phyloP scores from a whole-genome alignment of 2,113 vertebrate species.

The Camelus dromedarius region DNA sequence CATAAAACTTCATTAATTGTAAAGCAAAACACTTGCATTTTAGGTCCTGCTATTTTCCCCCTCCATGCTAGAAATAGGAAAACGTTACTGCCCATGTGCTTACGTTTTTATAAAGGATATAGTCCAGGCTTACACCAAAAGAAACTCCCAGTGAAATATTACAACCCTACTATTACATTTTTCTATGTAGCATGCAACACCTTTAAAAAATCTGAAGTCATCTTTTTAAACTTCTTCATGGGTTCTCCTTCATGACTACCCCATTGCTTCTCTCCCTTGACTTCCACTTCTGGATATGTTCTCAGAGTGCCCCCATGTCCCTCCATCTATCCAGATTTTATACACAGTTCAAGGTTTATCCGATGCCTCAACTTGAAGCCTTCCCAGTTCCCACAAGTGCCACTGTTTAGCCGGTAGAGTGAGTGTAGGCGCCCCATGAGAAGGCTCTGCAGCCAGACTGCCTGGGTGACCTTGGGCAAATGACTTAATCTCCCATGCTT shows the following conservation, averaged over 20 bases:
- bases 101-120: background rate
- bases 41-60: background rate
- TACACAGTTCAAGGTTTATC: background rate
- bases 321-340: background rate
- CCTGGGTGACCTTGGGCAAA: background rate
- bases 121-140: background rate
- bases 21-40: background rate
- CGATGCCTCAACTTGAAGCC: background rate
- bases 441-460: background rate
- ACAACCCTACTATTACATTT: background rate
- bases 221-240: background rate
- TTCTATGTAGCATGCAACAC: background rate
- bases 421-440: background rate
- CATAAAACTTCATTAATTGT: background rate
- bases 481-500: background rate
- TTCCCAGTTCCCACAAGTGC: background rate
- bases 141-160: background rate
- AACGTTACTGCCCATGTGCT: background rate
- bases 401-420: accelerated
- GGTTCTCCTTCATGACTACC: background rate
- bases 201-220: background rate
- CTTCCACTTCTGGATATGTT: background rate
- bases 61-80: background rate
- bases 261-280: background rate
- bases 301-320: background rate